A percentile compares a stretch with the other conserved stretches of the same genome.
Conservation (phyloP, 2,888 invertebrate genomes). For the Eristalis arbustorum region DNA sequence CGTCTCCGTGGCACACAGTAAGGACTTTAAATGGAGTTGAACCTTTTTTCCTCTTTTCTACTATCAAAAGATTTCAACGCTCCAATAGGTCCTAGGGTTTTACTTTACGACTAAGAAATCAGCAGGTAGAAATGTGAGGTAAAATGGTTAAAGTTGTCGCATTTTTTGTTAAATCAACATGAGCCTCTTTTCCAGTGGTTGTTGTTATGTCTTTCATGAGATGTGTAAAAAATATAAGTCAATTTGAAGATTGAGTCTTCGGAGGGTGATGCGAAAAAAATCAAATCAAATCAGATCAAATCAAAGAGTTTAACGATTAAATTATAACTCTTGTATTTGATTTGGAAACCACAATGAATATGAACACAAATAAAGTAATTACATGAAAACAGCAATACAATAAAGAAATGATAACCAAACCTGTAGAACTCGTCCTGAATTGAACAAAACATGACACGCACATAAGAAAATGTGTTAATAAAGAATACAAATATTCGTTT, state of each 20-base stretch:
- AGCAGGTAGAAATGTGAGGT: conserved; percentile 30
- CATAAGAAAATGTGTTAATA: conserved; percentile 63
- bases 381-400: conserved; percentile 11
- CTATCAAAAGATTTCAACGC: not conserved
- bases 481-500: conserved; percentile 58
- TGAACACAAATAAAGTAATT: conserved; percentile 2
- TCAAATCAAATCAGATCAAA: no score
- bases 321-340: not conserved
- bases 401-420: conserved; percentile 36
- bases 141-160: not conserved
- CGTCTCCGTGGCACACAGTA: not conserved
- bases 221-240: not conserved
- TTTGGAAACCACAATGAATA: not conserved
- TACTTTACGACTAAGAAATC: not conserved
- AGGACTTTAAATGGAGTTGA: not conserved
- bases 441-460: conserved; percentile 35
- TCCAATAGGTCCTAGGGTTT: not conserved
- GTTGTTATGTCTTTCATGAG: not conserved
- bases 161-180: not conserved
- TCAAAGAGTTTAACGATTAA: not conserved
- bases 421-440: conserved; percentile 52
- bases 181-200: not conserved
- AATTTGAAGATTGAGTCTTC: not conserved
- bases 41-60: not conserved
- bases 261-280: not conserved